A percentile compares a stretch with the other conserved stretches of the same genome.
Evolutionary conservation across 2,113 vertebrate species (phyloP).

Genomic region (Mormoops blainvillei): DNA sequence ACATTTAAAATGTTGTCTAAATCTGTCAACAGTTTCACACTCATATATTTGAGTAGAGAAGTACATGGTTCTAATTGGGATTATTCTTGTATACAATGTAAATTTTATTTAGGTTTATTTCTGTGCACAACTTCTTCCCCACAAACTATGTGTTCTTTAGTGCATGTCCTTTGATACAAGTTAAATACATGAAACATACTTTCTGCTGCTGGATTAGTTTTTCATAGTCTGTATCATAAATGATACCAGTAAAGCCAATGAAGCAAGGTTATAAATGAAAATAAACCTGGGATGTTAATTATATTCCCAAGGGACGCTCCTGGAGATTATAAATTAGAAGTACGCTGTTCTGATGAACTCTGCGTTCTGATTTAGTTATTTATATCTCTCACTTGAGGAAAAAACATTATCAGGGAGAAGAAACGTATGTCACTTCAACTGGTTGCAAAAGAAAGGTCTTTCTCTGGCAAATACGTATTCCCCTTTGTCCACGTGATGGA

Average conservation of each 20-base stretch:
- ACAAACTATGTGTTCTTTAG: slow-evolving; percentile 72
- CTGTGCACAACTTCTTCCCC: neutral
- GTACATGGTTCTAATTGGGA: slow-evolving; percentile 51
- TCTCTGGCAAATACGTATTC: neutral
- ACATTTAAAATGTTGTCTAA: slow-evolving; percentile 14
- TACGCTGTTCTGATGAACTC: slow-evolving; percentile 65
- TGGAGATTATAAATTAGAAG: slow-evolving; percentile 77
- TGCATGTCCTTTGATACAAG: slow-evolving; percentile 74
- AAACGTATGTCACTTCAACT: neutral
- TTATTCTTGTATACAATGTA: slow-evolving; percentile 37
- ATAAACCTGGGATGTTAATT: slow-evolving; percentile 76
- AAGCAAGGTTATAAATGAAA: slow-evolving; percentile 75
- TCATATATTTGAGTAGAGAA: slow-evolving; percentile 11
- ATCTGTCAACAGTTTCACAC: neutral
- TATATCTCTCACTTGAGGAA: slow-evolving; percentile 49
- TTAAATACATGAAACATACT: slow-evolving; percentile 75
- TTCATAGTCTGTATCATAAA: slow-evolving; percentile 83
- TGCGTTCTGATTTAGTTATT: slow-evolving; percentile 65
- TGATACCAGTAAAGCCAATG: slow-evolving; percentile 85
- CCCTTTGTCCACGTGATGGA: neutral
- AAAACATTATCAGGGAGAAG: neutral
- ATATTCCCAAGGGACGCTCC: slow-evolving; percentile 74
- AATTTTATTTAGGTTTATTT: slow-evolving; percentile 73
- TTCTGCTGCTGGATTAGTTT: slow-evolving; percentile 76
- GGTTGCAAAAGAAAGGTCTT: neutral